A percentile compares a stretch with the other conserved stretches of the same genome.
These are phyloP conservation scores for Lerema accius DNA, from an alignment of 1,140 invertebrate species.

Conservation along the genomic window DNA sequence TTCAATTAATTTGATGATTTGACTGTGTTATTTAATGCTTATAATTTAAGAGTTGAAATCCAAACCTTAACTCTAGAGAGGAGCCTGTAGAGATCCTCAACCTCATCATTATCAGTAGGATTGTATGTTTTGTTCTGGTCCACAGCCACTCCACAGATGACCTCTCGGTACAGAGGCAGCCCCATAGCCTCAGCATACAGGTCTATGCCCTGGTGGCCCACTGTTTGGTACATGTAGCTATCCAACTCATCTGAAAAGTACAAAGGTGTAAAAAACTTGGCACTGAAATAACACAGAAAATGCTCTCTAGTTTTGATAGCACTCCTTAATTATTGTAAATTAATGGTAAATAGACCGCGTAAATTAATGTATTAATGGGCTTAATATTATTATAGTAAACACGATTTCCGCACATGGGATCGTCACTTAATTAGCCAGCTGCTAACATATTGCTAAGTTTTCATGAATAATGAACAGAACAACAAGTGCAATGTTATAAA, in stretches of 20 bases:
- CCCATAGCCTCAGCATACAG: slow-evolving; percentile 97
- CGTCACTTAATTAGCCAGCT: too few species aligned
- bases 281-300: too few species aligned
- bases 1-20: too few species aligned
- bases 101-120: slow-evolving; percentile 96
- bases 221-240: slow-evolving; percentile 99
- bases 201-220: slow-evolving; percentile 97
- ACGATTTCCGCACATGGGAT: too few species aligned
- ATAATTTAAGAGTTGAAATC: not conserved
- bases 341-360: too few species aligned
- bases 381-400: too few species aligned
- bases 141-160: slow-evolving; percentile 92
- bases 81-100: slow-evolving; percentile 97
- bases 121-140: slow-evolving; percentile 92
- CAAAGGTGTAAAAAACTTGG: not conserved
- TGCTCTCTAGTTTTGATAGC: too few species aligned
- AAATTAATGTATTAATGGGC: too few species aligned
- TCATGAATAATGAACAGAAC: too few species aligned
- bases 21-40: too few species aligned
- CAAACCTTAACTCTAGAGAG: slow-evolving; percentile 91
- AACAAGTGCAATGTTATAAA: not conserved
- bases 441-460: too few species aligned
- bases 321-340: too few species aligned
- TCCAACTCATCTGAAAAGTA: slow-evolving; percentile 94
- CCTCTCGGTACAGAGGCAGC: slow-evolving; percentile 93